Percentiles rank a stretch among this genome's conserved stretches.
Evolutionary conservation across 2,888 invertebrate species (phyloP).

Genomic region (Agrotis ipsilon): DNA sequence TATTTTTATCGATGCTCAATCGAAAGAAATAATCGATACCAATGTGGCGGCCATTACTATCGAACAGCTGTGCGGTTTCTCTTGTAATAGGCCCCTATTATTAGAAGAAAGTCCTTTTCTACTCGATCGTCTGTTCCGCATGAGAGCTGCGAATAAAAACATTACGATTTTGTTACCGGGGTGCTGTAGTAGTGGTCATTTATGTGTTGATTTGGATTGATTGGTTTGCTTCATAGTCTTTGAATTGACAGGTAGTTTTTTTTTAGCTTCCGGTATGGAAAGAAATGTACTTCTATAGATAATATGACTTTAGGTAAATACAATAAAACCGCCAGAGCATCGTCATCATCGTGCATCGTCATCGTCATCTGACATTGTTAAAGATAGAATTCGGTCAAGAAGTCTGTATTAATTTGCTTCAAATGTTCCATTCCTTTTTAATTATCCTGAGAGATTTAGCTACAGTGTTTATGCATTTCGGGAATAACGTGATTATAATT

Average conservation of each 20-base stretch:
- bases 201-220: slow-evolving; percentile 4
- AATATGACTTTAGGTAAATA: neutral
- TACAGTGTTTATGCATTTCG: neutral
- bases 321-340: neutral
- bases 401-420: neutral
- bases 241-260: slow-evolving; percentile 1
- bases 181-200: slow-evolving; percentile 13
- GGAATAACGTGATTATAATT: no score
- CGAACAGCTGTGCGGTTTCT: slow-evolving; percentile 67
- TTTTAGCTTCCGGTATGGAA: neutral
- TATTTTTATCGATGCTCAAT: slow-evolving; percentile 43
- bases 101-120: slow-evolving; percentile 74
- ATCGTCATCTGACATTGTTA: no score
- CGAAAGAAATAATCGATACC: slow-evolving; percentile 58
- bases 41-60: slow-evolving; percentile 48
- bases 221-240: slow-evolving; percentile 8
- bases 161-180: slow-evolving; percentile 23
- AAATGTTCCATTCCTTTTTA: neutral
- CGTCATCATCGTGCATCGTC: no score
- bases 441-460: neutral
- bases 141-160: slow-evolving; percentile 59
- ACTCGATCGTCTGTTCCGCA: slow-evolving; percentile 61
- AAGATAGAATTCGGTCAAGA: neutral
- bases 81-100: slow-evolving; percentile 66
- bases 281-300: neutral